Evolutionary conservation across 1,140 invertebrate genomes (phyloP), one percentile per base, ranked within the genome.

Genomic region (Anastrepha obliqua): DNA sequence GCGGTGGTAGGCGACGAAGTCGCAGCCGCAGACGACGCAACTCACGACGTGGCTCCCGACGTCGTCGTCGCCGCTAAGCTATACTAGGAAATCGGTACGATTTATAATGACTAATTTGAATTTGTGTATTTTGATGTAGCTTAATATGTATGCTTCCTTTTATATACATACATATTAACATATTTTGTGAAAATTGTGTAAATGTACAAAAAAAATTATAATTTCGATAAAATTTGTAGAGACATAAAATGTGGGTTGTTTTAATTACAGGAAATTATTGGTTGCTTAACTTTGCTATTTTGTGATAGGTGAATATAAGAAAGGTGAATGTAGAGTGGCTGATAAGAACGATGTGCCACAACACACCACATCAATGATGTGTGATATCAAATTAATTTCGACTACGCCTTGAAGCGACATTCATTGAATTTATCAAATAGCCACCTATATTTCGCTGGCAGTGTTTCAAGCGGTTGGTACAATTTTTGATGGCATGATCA

Each of bases 1-100:
- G 87, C 42, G n/a, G 47, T 17, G 65, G 44, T 20, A 20, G 86
- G 11, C 64, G 86, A 15, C 64, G 86, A 6, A 55, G 87, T 17
- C 70, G 87, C 42, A 58, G 67, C 15, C 65, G 87, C 11, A 81
- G 87, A 2, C 51, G 87, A 87, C 86, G 86, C 4, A 47, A 65
- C 15, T 70, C 64, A 15, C 4, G 64, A 74, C 51, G 64, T 70
- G 62, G 86, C 15, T 70, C 64, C 29, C 4, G 64, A 87, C 51
- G 64, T 70, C 64, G 44, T 13, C 51, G 86, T 58, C 51, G 74
- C 15, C 74, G 74, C 44, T 81, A 81, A 55, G 7, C 3, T 15
- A 39, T 67, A 20, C 3, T 39, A 70, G 11, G 29, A 44, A 42
- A 70, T 29, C 2, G 17, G 44, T 42, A 6, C 6, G 55, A 81